phyloP scores from a whole-genome alignment of 2,888 invertebrate genomes.

The Hanleya hanleyi region DNA sequence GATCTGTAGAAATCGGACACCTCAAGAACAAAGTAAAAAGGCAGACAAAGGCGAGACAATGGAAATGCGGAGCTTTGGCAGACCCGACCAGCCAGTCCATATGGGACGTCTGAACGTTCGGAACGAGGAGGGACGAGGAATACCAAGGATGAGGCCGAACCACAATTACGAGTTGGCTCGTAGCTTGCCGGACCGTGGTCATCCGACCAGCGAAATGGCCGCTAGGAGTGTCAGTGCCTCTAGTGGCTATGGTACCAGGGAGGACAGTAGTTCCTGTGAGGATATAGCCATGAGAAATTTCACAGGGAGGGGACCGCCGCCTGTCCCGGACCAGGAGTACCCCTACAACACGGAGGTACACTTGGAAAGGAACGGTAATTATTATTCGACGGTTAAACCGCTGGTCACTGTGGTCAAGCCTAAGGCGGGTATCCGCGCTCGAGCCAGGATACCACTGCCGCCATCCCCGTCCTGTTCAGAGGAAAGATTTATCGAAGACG shows the following conservation, averaged over 20 bases:
- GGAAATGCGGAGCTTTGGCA: constrained; percentile 5
- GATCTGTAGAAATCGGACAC: too few relatives aligned
- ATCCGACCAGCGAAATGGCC: neutral
- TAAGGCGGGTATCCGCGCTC: neutral
- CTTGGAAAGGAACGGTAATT: neutral
- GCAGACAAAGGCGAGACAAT: neutral
- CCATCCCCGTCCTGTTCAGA: neutral
- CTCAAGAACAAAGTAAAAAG: neutral
- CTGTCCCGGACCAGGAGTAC: neutral
- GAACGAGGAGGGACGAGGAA: neutral
- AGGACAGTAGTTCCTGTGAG: constrained; percentile 1
- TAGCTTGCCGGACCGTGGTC: neutral
- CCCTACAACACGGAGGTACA: neutral
- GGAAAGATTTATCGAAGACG: neutral
- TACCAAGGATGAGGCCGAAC: neutral
- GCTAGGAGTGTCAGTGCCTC: neutral
- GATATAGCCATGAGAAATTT: constrained; percentile 6
- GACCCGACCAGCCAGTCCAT: neutral
- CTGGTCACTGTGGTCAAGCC: constrained; percentile 1
- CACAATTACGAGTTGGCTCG: constrained; percentile 3
- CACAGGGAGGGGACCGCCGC: neutral
- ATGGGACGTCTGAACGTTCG: neutral
- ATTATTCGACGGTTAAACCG: neutral
- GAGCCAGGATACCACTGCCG: neutral
- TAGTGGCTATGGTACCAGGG: neutral